Evolutionary conservation across 2,113 vertebrate species (phyloP), one percentile per base, ranked within the genome.

Genomic region (Prionailurus bengalensis): DNA sequence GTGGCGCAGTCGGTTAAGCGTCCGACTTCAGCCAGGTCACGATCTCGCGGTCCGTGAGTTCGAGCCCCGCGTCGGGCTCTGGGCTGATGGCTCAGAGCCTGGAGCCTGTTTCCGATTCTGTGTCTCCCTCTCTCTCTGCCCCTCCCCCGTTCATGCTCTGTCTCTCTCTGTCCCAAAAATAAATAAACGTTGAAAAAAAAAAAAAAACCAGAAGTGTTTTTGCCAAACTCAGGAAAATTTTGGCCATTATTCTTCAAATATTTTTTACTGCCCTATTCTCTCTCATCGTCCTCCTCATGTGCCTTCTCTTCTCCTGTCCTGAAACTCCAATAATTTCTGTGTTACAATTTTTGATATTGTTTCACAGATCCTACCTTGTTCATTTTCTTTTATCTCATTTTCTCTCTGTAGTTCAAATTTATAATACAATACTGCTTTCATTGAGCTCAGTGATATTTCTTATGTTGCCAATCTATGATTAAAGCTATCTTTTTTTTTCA

Each of bases 221-320:
- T 45, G 82, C 36, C 68, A 83, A 97, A 88, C n/a, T 73, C 45
- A 91, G n/a, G 9, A 91, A 85, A 74, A 58, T 36, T 33, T 25
- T 73, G 21, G 53, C 9, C 55, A 79, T 55, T 68, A 48, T 70
- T 73, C 79, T 86, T n/a, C 39, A 78, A 68, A n/a, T 90, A 48
- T 83, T 83, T 3, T 74, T 51, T 74, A 58, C 8, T 36, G 4
- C 16, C n/a, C 42, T 74, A n/a, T n/a, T 36, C 27, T 33, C 31
- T 82, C 9, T 14, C 17, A 4, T 68, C 3, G 4, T 61, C 4
- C 25, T 21, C 42, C n/a, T 31, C 7, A 27, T 31, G 19, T 73
- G 15, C 42, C 83, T 76, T 68, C 1, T 39, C 16, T 15, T 66
- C 2, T 63, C 17, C 29, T 70, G 11, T 88, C 21, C 8, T 39